A percentile compares a stretch with the other conserved stretches of the same genome.
phyloP scores from a whole-genome alignment of 2,888 invertebrate species.

The Diplolepis rosae region DNA sequence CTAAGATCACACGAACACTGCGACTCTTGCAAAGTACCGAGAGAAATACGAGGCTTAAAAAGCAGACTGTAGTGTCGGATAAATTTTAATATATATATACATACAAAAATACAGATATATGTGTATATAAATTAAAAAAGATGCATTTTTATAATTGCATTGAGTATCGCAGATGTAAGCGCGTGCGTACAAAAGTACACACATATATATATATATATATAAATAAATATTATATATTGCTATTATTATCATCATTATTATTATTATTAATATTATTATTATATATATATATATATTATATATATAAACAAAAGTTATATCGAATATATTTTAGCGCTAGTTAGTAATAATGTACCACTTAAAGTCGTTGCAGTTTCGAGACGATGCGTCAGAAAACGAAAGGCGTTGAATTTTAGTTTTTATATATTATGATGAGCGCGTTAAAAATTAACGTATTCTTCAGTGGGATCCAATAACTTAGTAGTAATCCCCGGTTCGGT shows the following conservation, averaged over 20 bases:
- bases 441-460: slow-evolving; percentile 63
- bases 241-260: slow-evolving; percentile 60
- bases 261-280: slow-evolving; percentile 57
- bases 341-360: slow-evolving; percentile 70
- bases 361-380: slow-evolving; percentile 72
- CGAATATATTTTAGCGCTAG: slow-evolving; percentile 73
- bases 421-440: slow-evolving; percentile 59
- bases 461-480: slow-evolving; percentile 63
- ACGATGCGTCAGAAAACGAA: slow-evolving; percentile 71
- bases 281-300: slow-evolving; percentile 52
- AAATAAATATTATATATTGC: slow-evolving; percentile 47
- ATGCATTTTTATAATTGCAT: slow-evolving; percentile 41
- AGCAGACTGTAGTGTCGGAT: slow-evolving; percentile 73
- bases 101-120: slow-evolving; percentile 53
- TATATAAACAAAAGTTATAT: slow-evolving; percentile 72
- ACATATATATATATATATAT: slow-evolving; percentile 48
- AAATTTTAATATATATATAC: slow-evolving; percentile 70
- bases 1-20: slow-evolving; percentile 46
- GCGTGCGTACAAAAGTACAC: slow-evolving; percentile 31
- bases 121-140: slow-evolving; percentile 58
- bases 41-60: slow-evolving; percentile 71
- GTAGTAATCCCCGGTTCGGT: slow-evolving; percentile 71
- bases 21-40: slow-evolving; percentile 54
- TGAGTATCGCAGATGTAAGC: slow-evolving; percentile 36
- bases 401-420: slow-evolving; percentile 66